These are phyloP conservation scores for Scaptomyza cyrtandrae DNA, from an alignment of 2,888 invertebrate genomes.

Conservation along the genomic window DNA sequence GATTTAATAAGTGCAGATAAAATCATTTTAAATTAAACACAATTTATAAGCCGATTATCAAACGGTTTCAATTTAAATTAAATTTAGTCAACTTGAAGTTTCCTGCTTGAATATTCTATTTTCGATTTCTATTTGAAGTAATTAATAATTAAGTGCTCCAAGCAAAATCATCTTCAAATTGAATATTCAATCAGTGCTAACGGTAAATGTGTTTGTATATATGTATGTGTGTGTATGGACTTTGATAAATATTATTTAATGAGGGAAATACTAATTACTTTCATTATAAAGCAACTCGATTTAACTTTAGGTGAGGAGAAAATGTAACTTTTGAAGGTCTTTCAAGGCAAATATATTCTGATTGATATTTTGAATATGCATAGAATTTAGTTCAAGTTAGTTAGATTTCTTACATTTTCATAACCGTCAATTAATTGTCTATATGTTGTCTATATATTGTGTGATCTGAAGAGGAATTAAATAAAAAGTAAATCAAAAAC, in stretches of 20 bases:
- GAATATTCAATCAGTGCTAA: neutral
- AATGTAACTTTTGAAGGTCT: too few relatives aligned
- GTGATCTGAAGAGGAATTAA: too few relatives aligned
- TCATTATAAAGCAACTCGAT: neutral
- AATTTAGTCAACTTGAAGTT: neutral
- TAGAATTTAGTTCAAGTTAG: too few relatives aligned
- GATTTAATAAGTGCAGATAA: too few relatives aligned
- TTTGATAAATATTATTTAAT: neutral
- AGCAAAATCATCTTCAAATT: neutral
- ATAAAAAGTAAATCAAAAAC: too few relatives aligned
- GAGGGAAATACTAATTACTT: neutral
- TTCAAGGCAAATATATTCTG: neutral
- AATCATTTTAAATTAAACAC: neutral
- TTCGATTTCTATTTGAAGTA: neutral
- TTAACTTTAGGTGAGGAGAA: too few relatives aligned
- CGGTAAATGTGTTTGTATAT: too few relatives aligned
- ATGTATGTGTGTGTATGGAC: neutral
- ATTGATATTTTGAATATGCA: too few relatives aligned
- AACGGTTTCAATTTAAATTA: neutral
- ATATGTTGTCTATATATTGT: too few relatives aligned
- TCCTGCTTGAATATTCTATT: neutral
- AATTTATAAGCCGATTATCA: neutral
- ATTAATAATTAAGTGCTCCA: slow-evolving; percentile 17
- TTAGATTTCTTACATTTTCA: too few relatives aligned
- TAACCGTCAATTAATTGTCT: too few relatives aligned